A percentile compares a stretch with the other conserved stretches of the same genome.
These are phyloP conservation scores for Pardosa pseudoannulata DNA, from an alignment of 2,888 invertebrate genomes.

Conservation along the genomic window DNA sequence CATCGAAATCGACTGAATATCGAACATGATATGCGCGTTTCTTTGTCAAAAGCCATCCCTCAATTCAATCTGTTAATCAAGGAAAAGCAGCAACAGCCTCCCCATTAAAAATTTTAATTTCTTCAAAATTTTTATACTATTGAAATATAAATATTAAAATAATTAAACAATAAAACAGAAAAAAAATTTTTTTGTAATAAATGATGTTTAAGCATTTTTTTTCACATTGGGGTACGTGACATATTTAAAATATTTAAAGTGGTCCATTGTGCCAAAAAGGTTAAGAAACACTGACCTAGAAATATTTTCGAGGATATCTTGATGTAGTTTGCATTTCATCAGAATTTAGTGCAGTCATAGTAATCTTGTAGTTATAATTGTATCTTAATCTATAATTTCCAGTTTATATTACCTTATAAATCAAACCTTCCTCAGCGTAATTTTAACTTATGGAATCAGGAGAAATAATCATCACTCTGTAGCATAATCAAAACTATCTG, in stretches of 20 bases:
- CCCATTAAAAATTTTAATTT: constrained; percentile 49
- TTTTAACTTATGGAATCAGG: too few species aligned
- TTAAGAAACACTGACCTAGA: constrained; percentile 28
- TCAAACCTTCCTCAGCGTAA: too few species aligned
- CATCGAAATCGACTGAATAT: constrained; percentile 50
- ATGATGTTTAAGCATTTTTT: too few species aligned
- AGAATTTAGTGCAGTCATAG: too few species aligned
- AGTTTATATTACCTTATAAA: too few species aligned
- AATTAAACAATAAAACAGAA: background rate
- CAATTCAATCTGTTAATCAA: constrained; percentile 47
- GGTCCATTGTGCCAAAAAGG: constrained; percentile 57
- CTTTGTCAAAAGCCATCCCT: constrained; percentile 55
- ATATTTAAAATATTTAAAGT: constrained; percentile 54
- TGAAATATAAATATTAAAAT: constrained; percentile 10
- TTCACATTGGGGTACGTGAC: constrained; percentile 45
- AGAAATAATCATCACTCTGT: too few species aligned
- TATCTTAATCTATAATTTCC: too few species aligned
- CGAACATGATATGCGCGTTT: constrained; percentile 48
- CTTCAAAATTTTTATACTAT: constrained; percentile 51
- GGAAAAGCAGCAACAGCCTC: constrained; percentile 53
- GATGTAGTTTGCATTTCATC: too few species aligned
- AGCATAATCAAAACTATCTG: too few species aligned
- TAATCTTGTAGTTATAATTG: too few species aligned
- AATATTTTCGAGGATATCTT: too few species aligned
- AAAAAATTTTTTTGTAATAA: too few species aligned